These are phyloP conservation scores for Tetragnatha versicolor DNA, from an alignment of 1,140 invertebrate genomes.

Conservation along the genomic window DNA sequence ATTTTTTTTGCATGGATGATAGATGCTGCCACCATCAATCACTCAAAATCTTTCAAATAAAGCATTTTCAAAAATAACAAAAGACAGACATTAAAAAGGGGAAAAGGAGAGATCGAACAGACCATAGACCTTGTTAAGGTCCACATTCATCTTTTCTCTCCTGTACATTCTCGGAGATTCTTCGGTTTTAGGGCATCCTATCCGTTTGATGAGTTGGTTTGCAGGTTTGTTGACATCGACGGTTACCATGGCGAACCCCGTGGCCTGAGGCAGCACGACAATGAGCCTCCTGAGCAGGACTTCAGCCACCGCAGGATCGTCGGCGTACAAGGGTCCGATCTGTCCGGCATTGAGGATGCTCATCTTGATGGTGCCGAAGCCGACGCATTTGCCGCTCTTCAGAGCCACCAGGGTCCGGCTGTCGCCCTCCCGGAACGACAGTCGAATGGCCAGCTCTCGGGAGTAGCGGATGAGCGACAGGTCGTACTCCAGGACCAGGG, in stretches of 20 bases:
- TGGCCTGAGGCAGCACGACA: slow-evolving; percentile 8
- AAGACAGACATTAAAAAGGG: no score
- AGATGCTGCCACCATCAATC: no score
- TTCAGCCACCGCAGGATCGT: slow-evolving; percentile 57
- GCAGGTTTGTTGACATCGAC: slow-evolving; percentile 52
- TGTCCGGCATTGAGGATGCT: slow-evolving; percentile 53
- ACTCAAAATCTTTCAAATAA: no score
- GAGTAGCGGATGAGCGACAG: slow-evolving; percentile 31
- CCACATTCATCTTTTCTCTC: slow-evolving; percentile 50
- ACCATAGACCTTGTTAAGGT: slow-evolving; percentile 55
- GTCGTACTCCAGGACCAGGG: slow-evolving; percentile 53
- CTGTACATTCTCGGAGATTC: slow-evolving; percentile 57
- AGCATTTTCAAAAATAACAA: no score
- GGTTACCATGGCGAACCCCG: slow-evolving; percentile 57
- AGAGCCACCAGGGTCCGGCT: slow-evolving; percentile 52
- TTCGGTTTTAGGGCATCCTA: slow-evolving; percentile 52
- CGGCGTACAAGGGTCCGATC: slow-evolving; percentile 59
- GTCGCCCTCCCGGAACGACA: slow-evolving; percentile 47
- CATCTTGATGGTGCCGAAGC: slow-evolving; percentile 56
- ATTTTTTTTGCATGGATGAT: no score
- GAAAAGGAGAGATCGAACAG: slow-evolving; percentile 59
- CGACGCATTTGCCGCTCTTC: slow-evolving; percentile 44
- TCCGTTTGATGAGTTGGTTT: slow-evolving; percentile 50
- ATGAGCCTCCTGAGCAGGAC: slow-evolving; percentile 54
- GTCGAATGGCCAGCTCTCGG: slow-evolving; percentile 33